These are phyloP conservation scores for Scrobipalpa atriplicella DNA, from an alignment of 2,888 invertebrate species.

Conservation along the genomic window DNA sequence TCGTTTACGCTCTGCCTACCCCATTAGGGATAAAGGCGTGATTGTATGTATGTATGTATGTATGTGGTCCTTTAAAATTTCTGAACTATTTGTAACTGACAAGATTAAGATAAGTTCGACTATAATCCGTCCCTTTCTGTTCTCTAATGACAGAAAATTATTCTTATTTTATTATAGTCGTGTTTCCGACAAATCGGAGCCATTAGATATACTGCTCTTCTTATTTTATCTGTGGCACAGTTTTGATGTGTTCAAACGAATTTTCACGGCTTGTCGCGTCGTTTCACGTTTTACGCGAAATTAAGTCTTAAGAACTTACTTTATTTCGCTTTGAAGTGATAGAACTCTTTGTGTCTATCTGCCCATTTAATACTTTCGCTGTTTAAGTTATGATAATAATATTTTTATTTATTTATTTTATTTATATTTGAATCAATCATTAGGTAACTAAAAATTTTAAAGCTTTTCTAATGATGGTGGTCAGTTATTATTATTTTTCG, in stretches of 20 bases:
- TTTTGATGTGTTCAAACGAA: constrained; percentile 3
- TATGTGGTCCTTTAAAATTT: no score
- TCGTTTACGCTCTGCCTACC: no score
- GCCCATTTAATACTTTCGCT: background rate
- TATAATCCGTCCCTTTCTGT: no score
- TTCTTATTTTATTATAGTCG: no score
- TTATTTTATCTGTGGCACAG: background rate
- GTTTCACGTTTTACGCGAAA: constrained; percentile 15
- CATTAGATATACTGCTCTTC: no score
- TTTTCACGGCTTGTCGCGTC: constrained; percentile 8
- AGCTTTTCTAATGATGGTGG: background rate
- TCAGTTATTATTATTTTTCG: no score
- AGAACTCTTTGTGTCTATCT: background rate
- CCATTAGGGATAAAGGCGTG: no score
- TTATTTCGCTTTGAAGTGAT: constrained; percentile 8
- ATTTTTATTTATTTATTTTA: background rate
- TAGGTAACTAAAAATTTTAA: background rate
- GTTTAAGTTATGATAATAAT: background rate
- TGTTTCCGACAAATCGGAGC: no score
- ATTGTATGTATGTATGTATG: no score
- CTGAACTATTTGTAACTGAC: no score
- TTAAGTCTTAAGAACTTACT: constrained; percentile 16
- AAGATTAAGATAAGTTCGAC: no score
- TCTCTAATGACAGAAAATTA: no score
- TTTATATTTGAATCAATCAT: background rate